A percentile compares a stretch with the other conserved stretches of the same genome.
Conservation (phyloP, 2,888 invertebrate genomes). For the Allophyes oxyacanthae region DNA sequence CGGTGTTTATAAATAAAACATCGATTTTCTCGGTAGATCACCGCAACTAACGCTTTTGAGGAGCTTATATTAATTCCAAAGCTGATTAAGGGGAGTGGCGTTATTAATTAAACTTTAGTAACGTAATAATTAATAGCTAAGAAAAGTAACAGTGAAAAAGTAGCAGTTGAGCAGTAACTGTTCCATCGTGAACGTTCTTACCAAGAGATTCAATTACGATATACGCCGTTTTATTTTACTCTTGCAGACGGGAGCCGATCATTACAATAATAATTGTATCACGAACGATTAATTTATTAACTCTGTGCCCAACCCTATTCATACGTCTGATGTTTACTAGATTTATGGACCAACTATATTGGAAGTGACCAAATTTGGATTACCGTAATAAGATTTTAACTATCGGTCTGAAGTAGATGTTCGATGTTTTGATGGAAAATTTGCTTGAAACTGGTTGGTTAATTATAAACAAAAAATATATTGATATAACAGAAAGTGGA, state of each 20-base stretch:
- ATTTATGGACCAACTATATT: slow-evolving; percentile 64
- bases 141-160: slow-evolving; percentile 52
- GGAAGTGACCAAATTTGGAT: slow-evolving; percentile 57
- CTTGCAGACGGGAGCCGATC: slow-evolving; percentile 76
- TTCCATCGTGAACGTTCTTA: slow-evolving; percentile 53
- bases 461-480: background rate
- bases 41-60: slow-evolving; percentile 20
- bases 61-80: slow-evolving; percentile 3
- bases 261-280: slow-evolving; percentile 86
- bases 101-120: slow-evolving; percentile 17
- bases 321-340: slow-evolving; percentile 66
- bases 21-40: slow-evolving; percentile 26
- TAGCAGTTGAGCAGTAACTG: slow-evolving; percentile 53
- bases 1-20: background rate
- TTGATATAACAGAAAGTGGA: no score
- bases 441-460: background rate
- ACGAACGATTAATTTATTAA: slow-evolving; percentile 85
- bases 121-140: slow-evolving; percentile 37
- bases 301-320: slow-evolving; percentile 70
- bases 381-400: slow-evolving; percentile 55
- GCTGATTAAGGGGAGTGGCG: slow-evolving; percentile 31
- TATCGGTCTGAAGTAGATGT: slow-evolving; percentile 38
- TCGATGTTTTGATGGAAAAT: slow-evolving; percentile 10
- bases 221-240: slow-evolving; percentile 66
- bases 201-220: slow-evolving; percentile 84